Base-by-base conservation (phyloP, 2,888 invertebrate genomes). In the Drosophila pegasa region DNA sequence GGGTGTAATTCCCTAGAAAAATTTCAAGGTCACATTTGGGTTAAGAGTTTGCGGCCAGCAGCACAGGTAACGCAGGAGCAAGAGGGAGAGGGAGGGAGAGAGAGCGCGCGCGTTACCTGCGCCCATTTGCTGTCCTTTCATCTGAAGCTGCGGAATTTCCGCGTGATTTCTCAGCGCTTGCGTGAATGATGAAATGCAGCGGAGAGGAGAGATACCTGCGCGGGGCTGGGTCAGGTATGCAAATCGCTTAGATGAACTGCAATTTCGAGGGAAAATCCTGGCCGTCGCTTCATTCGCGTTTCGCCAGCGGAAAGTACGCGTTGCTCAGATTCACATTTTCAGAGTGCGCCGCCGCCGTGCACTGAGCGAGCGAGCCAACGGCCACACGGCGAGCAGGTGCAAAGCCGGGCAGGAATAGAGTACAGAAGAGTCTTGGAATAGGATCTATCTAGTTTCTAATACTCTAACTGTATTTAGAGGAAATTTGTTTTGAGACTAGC, bases 11-110 rank as follows among this genome's bases (percentile, higher is more conserved):
- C 89, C 38, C 8, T 4, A 6, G 77, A 85, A 88, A 67, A 51
- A 35, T 80, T 80, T 89, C 87, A 90, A 89, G 89, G 89, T 87
- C 89, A 90, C 75, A 38, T 60, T 51, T 68, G 71, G 81, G 85
- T 61, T 85, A 65, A 69, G 71, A 67, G 64, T 57, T 45, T 45
- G 60, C 50, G 50, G 50, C 50, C 50, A 38, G 14, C 63, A 29
- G 27, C 43, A 20, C 85, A 85, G 85, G 85, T 87, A 88, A 67
- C 4, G 0, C 33, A 22, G 80, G 71, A 71, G n/a, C 68, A 35
- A n/a, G 3, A 6, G 16, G 14, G 3, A 3, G 12, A 1, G 25
- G 16, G 5, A 27, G 10, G 1, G 2, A n/a, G 25, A 9, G 16
- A 43, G 27, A 4, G 43, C 2, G 18, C n/a, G 10, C 1, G 45